Percentiles rank a stretch among this genome's conserved stretches.
These are phyloP conservation scores for Euclidia mi DNA, from an alignment of 2,888 invertebrate genomes.

Conservation along the genomic window DNA sequence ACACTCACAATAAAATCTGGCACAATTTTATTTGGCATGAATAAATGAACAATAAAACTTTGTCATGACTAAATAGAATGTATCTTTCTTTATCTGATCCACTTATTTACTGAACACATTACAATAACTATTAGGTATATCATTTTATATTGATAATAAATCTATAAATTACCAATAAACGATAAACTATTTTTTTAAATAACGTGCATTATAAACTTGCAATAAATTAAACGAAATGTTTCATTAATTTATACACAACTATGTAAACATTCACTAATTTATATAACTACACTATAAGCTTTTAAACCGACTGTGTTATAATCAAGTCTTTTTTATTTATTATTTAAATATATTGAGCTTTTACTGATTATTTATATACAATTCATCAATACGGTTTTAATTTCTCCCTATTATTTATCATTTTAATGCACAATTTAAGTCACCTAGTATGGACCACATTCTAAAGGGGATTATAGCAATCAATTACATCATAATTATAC, in stretches of 20 bases:
- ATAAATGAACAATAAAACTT: constrained; percentile 30
- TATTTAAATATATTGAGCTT: constrained; percentile 86
- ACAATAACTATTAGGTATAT: constrained; percentile 64
- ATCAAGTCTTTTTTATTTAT: constrained; percentile 86
- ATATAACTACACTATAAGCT: constrained; percentile 83
- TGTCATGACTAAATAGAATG: constrained; percentile 27
- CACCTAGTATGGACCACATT: constrained; percentile 89
- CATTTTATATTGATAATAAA: constrained; percentile 68
- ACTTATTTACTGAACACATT: constrained; percentile 83
- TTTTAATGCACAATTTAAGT: constrained; percentile 89
- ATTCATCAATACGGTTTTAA: constrained; percentile 66
- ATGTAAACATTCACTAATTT: constrained; percentile 77
- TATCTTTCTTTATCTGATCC: constrained; percentile 33
- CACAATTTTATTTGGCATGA: constrained; percentile 41
- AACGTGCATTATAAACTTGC: constrained; percentile 76
- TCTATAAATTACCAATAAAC: constrained; percentile 68
- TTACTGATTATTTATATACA: constrained; percentile 85
- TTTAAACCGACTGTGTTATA: constrained; percentile 75
- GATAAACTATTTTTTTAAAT: constrained; percentile 60
- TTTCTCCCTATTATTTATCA: constrained; percentile 77
- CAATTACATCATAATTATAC: constrained; percentile 39
- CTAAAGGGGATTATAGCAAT: constrained; percentile 74
- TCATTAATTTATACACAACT: constrained; percentile 59
- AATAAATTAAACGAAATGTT: constrained; percentile 57
- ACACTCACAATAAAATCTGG: constrained; percentile 51